A percentile compares a stretch with the other conserved stretches of the same genome.
phyloP scores from a whole-genome alignment of 1,140 invertebrate genomes.

The Araneus ventricosus region DNA sequence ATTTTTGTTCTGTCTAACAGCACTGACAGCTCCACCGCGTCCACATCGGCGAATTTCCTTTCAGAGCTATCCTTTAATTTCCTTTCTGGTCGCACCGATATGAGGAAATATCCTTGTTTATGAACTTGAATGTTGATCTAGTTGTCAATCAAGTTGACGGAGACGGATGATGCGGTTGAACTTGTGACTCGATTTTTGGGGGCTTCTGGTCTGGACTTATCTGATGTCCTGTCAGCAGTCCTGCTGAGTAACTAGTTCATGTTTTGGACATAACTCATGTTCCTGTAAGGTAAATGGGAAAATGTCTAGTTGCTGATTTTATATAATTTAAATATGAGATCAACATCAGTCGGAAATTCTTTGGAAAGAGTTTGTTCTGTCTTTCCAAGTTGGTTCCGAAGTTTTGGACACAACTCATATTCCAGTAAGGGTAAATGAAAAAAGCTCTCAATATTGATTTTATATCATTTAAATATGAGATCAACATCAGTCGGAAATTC shows the following conservation, averaged over 20 bases:
- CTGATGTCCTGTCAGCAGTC: not conserved
- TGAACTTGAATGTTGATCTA: slow-evolving; percentile 35
- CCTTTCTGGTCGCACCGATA: not conserved
- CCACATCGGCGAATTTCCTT: not conserved
- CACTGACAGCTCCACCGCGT: not conserved
- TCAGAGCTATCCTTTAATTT: not conserved
- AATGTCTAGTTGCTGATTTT: too few relatives aligned
- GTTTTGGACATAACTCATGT: not conserved
- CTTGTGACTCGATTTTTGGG: slow-evolving; percentile 5
- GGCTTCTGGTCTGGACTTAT: not conserved
- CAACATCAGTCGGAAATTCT: too few relatives aligned
- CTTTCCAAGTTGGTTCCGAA: too few relatives aligned
- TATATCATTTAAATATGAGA: too few relatives aligned
- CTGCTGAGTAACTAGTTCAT: too few relatives aligned
- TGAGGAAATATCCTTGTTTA: slow-evolving; percentile 54
- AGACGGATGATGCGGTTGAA: not conserved
- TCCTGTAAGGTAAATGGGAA: not conserved
- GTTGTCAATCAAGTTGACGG: slow-evolving; percentile 31
- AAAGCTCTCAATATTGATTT: too few relatives aligned
- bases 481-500: too few relatives aligned
- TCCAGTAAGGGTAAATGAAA: too few relatives aligned
- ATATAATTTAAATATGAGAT: too few relatives aligned
- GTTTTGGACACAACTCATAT: too few relatives aligned
- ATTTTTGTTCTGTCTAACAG: not conserved
- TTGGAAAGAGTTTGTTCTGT: too few relatives aligned